Evolutionary conservation across 2,797 vertebrate genomes (phyloP).

Genomic region (Acipenser ruthenus): DNA sequence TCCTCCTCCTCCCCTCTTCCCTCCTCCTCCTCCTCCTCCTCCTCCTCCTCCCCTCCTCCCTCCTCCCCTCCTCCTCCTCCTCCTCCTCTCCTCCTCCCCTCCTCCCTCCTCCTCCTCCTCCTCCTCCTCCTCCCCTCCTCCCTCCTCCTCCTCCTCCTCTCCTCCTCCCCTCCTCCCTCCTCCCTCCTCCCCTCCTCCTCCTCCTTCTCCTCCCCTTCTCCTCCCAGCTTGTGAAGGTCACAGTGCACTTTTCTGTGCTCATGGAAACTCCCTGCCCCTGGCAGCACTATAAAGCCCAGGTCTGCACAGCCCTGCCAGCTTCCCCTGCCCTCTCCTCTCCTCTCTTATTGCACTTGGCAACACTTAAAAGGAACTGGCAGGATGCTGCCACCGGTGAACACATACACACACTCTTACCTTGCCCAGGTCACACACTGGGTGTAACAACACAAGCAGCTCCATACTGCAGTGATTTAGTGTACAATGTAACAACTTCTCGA

Average conservation of each 20-base stretch:
- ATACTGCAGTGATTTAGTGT: constrained; percentile 28
- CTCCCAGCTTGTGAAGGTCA: too few species aligned
- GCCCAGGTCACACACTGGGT: constrained; percentile 15
- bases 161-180: constrained; percentile 20
- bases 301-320: constrained; percentile 16
- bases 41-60: constrained; percentile 10
- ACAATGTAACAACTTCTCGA: not conserved
- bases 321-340: constrained; percentile 1
- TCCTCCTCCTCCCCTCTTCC: constrained; percentile 9
- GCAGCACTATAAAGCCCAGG: constrained; percentile 32
- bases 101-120: constrained; percentile 20
- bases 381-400: constrained; percentile 27
- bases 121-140: constrained; percentile 20
- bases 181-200: constrained; percentile 8
- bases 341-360: constrained; percentile 34
- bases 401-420: constrained; percentile 20
- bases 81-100: constrained; percentile 27
- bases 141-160: constrained; percentile 20
- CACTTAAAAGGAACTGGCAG: constrained; percentile 15
- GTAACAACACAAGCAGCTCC: constrained; percentile 31
- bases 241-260: constrained; percentile 20
- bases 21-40: not conserved
- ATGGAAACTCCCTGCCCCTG: constrained; percentile 37
- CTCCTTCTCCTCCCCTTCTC: constrained; percentile 24
- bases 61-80: constrained; percentile 1